A percentile compares a stretch with the other conserved stretches of the same genome.
These are phyloP conservation scores for Lucifuga dentata DNA, from an alignment of 2,113 vertebrate species.

Conservation along the genomic window DNA sequence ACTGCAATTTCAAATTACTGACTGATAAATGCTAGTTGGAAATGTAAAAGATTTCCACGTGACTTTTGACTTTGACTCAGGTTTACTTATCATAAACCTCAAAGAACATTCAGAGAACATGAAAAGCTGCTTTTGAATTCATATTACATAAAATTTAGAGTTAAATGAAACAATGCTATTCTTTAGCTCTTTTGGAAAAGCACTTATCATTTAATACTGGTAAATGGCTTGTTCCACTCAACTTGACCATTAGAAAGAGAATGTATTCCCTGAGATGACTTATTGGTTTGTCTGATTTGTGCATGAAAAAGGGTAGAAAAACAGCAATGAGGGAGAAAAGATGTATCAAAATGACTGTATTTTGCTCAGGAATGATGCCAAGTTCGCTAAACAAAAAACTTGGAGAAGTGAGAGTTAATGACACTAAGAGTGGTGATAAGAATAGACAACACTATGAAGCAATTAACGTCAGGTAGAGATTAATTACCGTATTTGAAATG, in stretches of 20 bases:
- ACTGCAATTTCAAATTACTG: conserved; percentile 9
- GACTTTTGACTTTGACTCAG: conserved; percentile 42
- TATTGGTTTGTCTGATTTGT: conserved; percentile 17
- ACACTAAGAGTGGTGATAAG: conserved; percentile 37
- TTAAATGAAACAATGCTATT: conserved; percentile 26
- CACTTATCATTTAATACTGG: conserved; percentile 33
- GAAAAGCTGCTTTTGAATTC: conserved; percentile 17
- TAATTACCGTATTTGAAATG: conserved; percentile 41
- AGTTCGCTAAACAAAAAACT: conserved; percentile 8
- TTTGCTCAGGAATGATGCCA: conserved; percentile 20
- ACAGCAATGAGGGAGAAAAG: not conserved
- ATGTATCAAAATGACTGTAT: conserved; percentile 22
- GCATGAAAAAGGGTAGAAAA: not conserved
- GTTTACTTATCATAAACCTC: conserved; percentile 48
- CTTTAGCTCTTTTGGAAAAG: conserved; percentile 9
- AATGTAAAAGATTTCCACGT: conserved; percentile 22
- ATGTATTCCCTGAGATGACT: conserved; percentile 21
- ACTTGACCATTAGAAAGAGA: conserved; percentile 22
- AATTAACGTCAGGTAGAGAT: conserved; percentile 60
- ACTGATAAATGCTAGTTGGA: conserved; percentile 19
- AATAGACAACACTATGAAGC: conserved; percentile 29
- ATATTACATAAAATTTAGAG: not conserved
- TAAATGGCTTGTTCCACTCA: conserved; percentile 19
- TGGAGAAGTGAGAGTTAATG: conserved; percentile 7
- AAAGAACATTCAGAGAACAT: conserved; percentile 22